Evolutionary conservation across 2,888 invertebrate species (phyloP), one percentile per base, ranked within the genome.

Genomic region (Rotaria magnacalcarata): DNA sequence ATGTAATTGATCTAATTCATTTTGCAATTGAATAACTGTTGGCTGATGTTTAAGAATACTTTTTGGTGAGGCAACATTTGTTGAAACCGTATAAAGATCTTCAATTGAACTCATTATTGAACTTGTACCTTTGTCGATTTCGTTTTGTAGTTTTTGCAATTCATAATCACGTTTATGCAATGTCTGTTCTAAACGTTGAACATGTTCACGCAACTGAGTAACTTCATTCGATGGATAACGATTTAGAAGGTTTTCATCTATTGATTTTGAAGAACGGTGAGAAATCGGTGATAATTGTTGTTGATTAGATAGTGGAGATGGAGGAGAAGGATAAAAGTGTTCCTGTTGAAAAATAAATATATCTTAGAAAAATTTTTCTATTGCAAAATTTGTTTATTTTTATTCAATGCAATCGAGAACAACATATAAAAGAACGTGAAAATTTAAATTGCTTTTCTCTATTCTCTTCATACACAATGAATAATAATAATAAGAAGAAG

Each of bases 31-130:
- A n/a, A 21, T 10, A 80, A 80, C n/a, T 11, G 43, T 16, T 34
- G 34, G 34, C 19, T 34, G 34, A 34, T 34, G 34, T 41, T 67
- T 67, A 41, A 16, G 27, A 11, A 67, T 67, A 47, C 11, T 47
- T 80, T 47, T 24, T 47, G 47, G 24, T 47, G 80, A 80, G 47
- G 47, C 8, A 47, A 80, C 16, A 11, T 47, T 47, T n/a, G 80
- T n/a, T 80, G 80, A 80, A 19, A 7, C 47, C 21, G 47, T n/a
- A 80, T 24, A 80, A 47, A 80, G 11, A 80, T 80, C 80, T 47
- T 80, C 80, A 47, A 80, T 80, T 47, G 80, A 80, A 80, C 80
- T 80, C 80, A 80, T 80, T 24, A 80, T 80, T 47, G 80, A 80
- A 80, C 47, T 47, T 47, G 80, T 47, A 14, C 80, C 80, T 47